These are phyloP conservation scores for Catocala fraxini DNA, from an alignment of 2,888 invertebrate species.

Conservation along the genomic window DNA sequence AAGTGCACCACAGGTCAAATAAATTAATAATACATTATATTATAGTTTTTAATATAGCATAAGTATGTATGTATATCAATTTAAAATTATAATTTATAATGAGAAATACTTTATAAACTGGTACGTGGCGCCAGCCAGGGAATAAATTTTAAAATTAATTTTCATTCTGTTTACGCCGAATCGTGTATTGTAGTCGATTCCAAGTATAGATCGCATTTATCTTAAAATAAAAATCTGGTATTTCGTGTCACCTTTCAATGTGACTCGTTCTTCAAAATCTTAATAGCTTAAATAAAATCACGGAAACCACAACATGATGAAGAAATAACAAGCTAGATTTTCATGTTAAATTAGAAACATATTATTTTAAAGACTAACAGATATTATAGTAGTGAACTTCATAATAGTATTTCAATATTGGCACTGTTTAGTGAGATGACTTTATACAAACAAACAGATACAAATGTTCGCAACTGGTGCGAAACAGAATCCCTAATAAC, in stretches of 20 bases:
- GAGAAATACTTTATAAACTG: slow-evolving; percentile 34
- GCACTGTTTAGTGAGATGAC: too few species aligned
- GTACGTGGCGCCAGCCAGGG: slow-evolving; percentile 48
- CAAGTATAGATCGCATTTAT: slow-evolving; percentile 16
- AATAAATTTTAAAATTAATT: slow-evolving; percentile 29
- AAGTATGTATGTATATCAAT: slow-evolving; percentile 12
- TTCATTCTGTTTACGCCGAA: slow-evolving; percentile 27
- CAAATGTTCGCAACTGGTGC: too few species aligned
- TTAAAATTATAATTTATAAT: slow-evolving; percentile 17
- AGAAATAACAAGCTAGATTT: too few species aligned
- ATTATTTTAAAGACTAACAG: too few species aligned
- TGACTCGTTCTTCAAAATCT: slow-evolving; percentile 5
- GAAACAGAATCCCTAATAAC: slow-evolving; percentile 10
- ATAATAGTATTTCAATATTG: too few species aligned
- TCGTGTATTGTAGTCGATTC: slow-evolving; percentile 15
- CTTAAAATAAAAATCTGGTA: slow-evolving; percentile 23
- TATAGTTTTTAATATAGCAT: background rate
- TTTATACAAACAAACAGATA: too few species aligned
- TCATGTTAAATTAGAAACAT: too few species aligned
- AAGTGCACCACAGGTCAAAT: slow-evolving; percentile 26
- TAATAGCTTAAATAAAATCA: background rate
- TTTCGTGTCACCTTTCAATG: slow-evolving; percentile 12
- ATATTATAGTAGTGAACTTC: too few species aligned
- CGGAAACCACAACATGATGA: background rate
- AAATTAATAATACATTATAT: slow-evolving; percentile 18